Evolutionary conservation across 2,888 invertebrate species (phyloP), one percentile per base, ranked within the genome.

Genomic region (Hirtodrosophila histrioides): DNA sequence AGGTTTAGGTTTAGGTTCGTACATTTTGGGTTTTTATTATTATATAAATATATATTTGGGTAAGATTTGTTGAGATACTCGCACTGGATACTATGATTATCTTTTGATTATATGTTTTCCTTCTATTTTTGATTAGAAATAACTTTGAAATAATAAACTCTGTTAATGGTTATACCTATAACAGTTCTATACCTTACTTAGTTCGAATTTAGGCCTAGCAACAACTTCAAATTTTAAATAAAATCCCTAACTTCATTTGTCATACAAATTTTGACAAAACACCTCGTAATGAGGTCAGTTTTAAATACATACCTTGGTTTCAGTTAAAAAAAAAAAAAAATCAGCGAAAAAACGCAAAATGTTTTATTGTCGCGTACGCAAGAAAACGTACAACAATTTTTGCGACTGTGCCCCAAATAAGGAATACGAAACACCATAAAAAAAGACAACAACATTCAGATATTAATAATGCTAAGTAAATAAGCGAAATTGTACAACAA

Each of bases 361-460:
- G 58, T 77, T 82, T 80, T 80, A 80, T 75, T 83, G 79, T 80
- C 84, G 84, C 66, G 72, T 83, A 79, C 83, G 79, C 79, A 79
- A 79, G 80, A 79, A 80, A 66, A 77, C 69, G 78, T 78, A 69
- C 62, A 77, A 56, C 66, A 75, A 80, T 75, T 75, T 83, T 65
- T 55, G 62, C 57, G 56, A 49, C 49, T 55, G 78, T 81, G 82
- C 66, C 79, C 79, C 69, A 78, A 78, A 78, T 79, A 75, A 60
- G 82, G 78, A 64, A 45, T 45, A 69, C 56, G 44, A 64, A 54
- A 17, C 2, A 17, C 50, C 3, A 7, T 31, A 69, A 39, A 55
- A 46, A 10, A 31, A 7, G 9, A 31, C 31, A 57, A 46, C 40
- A 43, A 62, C 24, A 49, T 49, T 24, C 17, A 64, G 69, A 49